A percentile compares a stretch with the other conserved stretches of the same genome.
Evolutionary conservation across 1,140 invertebrate genomes (phyloP).

Genomic region (Drosophila miranda): DNA sequence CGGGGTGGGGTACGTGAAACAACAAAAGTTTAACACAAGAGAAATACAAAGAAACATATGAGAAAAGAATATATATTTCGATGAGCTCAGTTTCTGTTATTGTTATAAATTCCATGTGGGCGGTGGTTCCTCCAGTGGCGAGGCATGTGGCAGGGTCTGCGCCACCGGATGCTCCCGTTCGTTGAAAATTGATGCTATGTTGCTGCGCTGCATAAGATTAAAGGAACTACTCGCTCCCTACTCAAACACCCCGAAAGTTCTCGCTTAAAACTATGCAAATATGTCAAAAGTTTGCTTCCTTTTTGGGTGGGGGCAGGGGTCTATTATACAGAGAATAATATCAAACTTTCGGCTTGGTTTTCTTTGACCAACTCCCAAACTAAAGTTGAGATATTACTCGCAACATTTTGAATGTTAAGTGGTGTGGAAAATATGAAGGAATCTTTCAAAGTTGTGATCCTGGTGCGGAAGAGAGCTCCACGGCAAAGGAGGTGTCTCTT

Average conservation of each 20-base stretch:
- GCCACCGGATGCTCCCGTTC: background rate
- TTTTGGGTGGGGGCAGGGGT: background rate
- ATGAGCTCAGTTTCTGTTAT: constrained; percentile 69
- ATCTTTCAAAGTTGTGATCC: constrained; percentile 10
- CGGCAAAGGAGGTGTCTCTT: too few species aligned
- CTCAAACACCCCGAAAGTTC: background rate
- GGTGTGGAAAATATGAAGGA: constrained; percentile 11
- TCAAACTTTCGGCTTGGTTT: constrained; percentile 15
- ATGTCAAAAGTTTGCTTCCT: constrained; percentile 39
- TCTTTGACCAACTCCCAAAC: constrained; percentile 7
- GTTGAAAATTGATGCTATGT: constrained; percentile 50
- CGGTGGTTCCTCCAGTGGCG: background rate
- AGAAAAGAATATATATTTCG: constrained; percentile 48
- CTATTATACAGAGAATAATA: constrained; percentile 15
- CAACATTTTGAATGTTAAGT: constrained; percentile 33
- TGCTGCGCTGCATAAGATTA: constrained; percentile 23
- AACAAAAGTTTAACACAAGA: constrained; percentile 17
- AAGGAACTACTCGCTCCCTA: constrained; percentile 22
- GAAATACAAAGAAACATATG: constrained; percentile 41
- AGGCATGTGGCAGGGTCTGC: background rate
- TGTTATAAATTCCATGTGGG: constrained; percentile 41
- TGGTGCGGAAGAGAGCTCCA: background rate
- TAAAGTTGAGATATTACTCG: constrained; percentile 24
- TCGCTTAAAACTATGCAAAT: constrained; percentile 59
- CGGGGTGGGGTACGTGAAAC: constrained; percentile 3